Conservation (phyloP, 1,140 invertebrate genomes). For the Maniola jurtina region DNA sequence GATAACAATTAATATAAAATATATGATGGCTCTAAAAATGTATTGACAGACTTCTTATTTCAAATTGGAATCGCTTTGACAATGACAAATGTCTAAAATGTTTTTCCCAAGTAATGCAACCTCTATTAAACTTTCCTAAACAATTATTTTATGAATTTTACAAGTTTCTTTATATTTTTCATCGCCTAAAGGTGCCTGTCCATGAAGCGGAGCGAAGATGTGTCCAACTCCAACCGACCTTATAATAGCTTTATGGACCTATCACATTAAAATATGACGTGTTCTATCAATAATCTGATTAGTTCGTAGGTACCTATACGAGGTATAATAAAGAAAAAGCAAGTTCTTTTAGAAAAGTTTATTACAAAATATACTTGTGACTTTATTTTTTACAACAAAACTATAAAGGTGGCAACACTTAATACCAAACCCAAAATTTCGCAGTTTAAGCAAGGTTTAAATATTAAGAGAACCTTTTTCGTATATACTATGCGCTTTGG, state of each 20-base stretch:
- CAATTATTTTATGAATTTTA: not conserved
- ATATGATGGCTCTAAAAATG: constrained; percentile 55
- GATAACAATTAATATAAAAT: constrained; percentile 37
- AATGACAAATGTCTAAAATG: constrained; percentile 30
- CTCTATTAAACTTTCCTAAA: not conserved
- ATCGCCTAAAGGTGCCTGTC: no score
- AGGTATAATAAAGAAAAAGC: not conserved
- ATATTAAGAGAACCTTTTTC: no score
- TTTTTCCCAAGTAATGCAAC: constrained; percentile 3
- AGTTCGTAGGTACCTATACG: not conserved
- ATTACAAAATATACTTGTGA: not conserved
- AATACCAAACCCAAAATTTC: not conserved
- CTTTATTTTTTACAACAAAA: not conserved
- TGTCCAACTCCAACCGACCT: no score
- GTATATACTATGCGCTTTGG: no score
- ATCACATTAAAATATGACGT: no score
- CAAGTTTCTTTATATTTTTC: no score
- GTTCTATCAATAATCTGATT: no score
- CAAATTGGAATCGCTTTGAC: constrained; percentile 50
- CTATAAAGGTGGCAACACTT: not conserved
- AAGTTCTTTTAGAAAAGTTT: not conserved
- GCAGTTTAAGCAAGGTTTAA: no score
- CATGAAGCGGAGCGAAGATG: no score
- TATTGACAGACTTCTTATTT: constrained; percentile 39
- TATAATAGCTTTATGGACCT: no score